These are phyloP conservation scores for Rhynchotus rufescens DNA, from an alignment of 2,797 vertebrate species.

Conservation along the genomic window DNA sequence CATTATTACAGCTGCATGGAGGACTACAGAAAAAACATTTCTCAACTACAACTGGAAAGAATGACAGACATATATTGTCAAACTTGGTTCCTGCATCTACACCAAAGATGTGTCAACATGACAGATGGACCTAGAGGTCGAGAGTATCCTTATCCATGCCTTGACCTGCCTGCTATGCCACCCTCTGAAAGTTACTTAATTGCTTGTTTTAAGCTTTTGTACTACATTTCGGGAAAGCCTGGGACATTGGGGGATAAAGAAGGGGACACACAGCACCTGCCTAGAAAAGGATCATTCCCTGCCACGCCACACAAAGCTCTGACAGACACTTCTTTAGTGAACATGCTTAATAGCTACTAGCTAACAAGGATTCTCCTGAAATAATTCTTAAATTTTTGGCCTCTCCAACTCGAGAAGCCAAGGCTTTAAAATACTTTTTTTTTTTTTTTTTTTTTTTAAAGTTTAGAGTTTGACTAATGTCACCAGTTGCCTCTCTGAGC, in stretches of 20 bases:
- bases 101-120: background rate
- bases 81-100: background rate
- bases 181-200: background rate
- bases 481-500: slow-evolving; percentile 44
- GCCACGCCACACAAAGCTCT: background rate
- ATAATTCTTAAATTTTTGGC: background rate
- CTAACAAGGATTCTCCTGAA: background rate
- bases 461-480: slow-evolving; percentile 46
- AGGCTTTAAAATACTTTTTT: slow-evolving; percentile 9
- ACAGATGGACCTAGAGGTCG: background rate
- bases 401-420: background rate
- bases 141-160: background rate
- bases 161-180: background rate
- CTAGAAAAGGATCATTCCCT: background rate
- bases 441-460: background rate
- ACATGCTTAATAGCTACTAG: background rate
- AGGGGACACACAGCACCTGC: fast-evolving
- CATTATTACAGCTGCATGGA: background rate
- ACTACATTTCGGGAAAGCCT: background rate
- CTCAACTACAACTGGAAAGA: background rate
- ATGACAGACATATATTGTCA: fast-evolving
- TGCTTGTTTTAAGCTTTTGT: background rate
- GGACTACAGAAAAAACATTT: background rate
- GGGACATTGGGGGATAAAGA: background rate
- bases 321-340: background rate